Percentiles rank a stretch among this genome's conserved stretches.
These are phyloP conservation scores for Myrmecobius fasciatus DNA, from an alignment of 2,113 vertebrate species.

Conservation along the genomic window DNA sequence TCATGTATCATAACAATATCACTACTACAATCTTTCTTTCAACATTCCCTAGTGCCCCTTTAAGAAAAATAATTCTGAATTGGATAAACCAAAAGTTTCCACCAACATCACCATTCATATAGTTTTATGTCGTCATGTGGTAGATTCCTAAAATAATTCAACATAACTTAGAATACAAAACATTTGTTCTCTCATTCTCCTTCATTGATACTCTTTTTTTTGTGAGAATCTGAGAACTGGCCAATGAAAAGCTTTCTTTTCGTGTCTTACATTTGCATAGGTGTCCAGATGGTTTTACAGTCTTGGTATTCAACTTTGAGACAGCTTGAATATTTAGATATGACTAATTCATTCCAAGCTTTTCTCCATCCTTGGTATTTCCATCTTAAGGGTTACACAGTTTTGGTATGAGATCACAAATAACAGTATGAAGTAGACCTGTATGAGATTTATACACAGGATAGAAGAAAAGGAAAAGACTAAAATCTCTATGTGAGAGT, in stretches of 20 bases:
- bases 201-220: not conserved
- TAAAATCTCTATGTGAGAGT: not conserved
- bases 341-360: not conserved
- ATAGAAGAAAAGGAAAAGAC: too few relatives aligned
- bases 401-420: not conserved
- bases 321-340: not conserved
- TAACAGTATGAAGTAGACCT: not conserved
- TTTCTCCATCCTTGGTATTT: not conserved
- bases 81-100: not conserved
- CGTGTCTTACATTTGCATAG: not conserved
- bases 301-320: not conserved
- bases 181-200: not conserved
- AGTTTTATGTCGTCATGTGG: not conserved
- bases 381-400: not conserved
- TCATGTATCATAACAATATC: not conserved
- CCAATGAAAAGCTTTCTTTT: not conserved
- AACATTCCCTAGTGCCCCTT: not conserved
- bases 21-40: constrained; percentile 30
- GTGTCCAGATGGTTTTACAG: not conserved
- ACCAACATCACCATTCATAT: not conserved
- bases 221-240: not conserved
- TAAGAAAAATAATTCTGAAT: not conserved
- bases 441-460: too few relatives aligned
- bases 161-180: not conserved
- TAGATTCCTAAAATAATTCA: not conserved